Base-by-base conservation (phyloP, 2,113 vertebrate species). In the Podiceps cristatus region DNA sequence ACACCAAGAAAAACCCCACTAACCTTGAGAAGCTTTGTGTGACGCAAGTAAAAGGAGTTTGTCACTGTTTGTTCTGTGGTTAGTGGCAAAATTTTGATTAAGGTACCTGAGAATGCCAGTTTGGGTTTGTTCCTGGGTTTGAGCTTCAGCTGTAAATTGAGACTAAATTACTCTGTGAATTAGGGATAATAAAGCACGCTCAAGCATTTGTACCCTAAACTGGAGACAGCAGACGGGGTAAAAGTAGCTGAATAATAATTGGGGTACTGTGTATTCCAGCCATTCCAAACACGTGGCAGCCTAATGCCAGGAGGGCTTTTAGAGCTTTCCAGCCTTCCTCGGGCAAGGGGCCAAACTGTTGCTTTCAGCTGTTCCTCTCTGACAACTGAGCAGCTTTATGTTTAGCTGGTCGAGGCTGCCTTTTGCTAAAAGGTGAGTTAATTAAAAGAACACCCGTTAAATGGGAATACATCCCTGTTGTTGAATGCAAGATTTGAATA, bases 171-270 rank as follows among this genome's bases (percentile, higher is more conserved):
- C 74, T 75, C 50, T 18, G 28, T 83, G 78, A 91, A 45, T 71
- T 18, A 13, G 42, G 75, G 83, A 71, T 49, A 37, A 66, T 66
- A 45, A 75, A 66, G 58, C 50, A 23, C 2, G 3, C 42, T 77
- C 27, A 29, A 37, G 63, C 88, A 18, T 59, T 90, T 69, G 84
- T 84, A 28, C 25, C 20, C 74, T 49, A 22, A 86, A 50, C 92
- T 80, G 82, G 69, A 58, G 94, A 50, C 69, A 50, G 92, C 92
- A 93, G 82, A 80, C 18, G 0, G 92, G 90, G 86, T 90, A 80
- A 92, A 95, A 97, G 90, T 55, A 60, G 88, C 92, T 86, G 96
- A 42, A 74, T 68, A 93, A 96, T 90, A 97, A 96, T 59, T 64
- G 86, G 88, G 83, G 83, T 88, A 84, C 86, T 97, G 95, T 96